A percentile compares a stretch with the other conserved stretches of the same genome.
Evolutionary conservation across 2,797 vertebrate genomes (phyloP).

Genomic region (Sarcoramphus papa): DNA sequence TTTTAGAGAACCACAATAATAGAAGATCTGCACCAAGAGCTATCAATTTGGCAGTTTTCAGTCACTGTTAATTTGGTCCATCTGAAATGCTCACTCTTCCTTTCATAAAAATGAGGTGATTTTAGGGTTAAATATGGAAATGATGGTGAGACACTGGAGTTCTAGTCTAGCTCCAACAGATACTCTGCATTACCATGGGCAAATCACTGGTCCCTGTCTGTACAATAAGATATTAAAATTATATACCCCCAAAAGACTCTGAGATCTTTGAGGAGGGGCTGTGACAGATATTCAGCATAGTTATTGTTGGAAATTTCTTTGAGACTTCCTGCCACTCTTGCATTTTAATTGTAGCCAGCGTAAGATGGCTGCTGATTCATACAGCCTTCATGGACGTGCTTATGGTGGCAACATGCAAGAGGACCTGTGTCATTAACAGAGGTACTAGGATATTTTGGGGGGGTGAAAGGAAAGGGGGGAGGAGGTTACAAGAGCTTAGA

Average conservation of each 20-base stretch:
- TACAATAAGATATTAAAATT: neutral
- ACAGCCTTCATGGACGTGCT: neutral
- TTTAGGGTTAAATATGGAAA: neutral
- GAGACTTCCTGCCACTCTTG: neutral
- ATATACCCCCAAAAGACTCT: neutral
- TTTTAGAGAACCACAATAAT: neutral
- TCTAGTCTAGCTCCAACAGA: neutral
- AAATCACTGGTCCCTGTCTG: neutral
- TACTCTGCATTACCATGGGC: neutral
- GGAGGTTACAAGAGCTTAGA: neutral
- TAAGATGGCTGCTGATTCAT: neutral
- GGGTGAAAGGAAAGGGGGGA: neutral
- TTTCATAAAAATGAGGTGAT: neutral
- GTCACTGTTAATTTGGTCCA: neutral
- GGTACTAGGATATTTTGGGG: neutral
- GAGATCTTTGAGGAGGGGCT: neutral
- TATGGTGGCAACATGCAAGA: neutral
- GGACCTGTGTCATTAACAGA: neutral
- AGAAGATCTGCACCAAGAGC: neutral
- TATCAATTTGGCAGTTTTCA: neutral
- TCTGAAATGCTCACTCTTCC: neutral
- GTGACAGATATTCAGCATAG: neutral
- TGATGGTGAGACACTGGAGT: neutral
- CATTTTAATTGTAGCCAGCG: neutral
- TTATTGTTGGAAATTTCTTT: neutral